A percentile compares a stretch with the other conserved stretches of the same genome.
These are phyloP conservation scores for Protonemura montana DNA, from an alignment of 2,888 invertebrate genomes.

Conservation along the genomic window DNA sequence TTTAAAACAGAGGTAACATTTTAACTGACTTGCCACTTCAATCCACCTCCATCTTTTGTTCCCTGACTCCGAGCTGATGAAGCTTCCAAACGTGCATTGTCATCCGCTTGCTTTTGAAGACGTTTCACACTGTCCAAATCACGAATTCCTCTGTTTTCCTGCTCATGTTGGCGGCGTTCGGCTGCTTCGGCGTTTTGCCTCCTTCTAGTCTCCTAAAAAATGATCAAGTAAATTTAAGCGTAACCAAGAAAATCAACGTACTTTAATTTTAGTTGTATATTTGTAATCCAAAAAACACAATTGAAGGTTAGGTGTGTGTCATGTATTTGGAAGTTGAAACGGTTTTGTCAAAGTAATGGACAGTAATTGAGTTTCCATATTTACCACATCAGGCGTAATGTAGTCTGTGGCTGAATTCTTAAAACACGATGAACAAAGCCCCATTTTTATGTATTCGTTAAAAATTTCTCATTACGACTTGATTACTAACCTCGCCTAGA, in stretches of 20 bases:
- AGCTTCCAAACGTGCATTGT: conserved; percentile 65
- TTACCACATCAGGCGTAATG: conserved; percentile 67
- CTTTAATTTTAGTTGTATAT: too few relatives aligned
- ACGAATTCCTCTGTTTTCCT: conserved; percentile 70
- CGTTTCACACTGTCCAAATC: conserved; percentile 68
- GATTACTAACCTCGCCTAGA: too few relatives aligned
- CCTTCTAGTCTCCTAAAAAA: conserved; percentile 68
- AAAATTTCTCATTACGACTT: neutral
- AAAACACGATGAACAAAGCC: conserved; percentile 65
- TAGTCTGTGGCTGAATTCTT: conserved; percentile 65
- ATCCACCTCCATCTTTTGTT: conserved; percentile 21
- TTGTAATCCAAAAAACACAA: too few relatives aligned
- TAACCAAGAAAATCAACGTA: too few relatives aligned
- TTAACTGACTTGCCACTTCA: conserved; percentile 36
- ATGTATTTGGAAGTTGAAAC: too few relatives aligned
- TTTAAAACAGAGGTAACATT: too few relatives aligned
- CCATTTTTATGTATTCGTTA: conserved; percentile 56
- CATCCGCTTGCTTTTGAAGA: conserved; percentile 66
- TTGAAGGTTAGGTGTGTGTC: too few relatives aligned
- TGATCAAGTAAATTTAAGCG: too few relatives aligned
- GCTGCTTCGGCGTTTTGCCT: conserved; percentile 74
- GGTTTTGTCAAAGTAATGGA: too few relatives aligned
- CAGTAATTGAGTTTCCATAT: conserved; percentile 49
- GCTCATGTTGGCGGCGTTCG: conserved; percentile 68
- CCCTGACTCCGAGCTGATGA: conserved; percentile 60